Conservation (phyloP, 2,888 invertebrate genomes). For the Scrobipalpa costella region DNA sequence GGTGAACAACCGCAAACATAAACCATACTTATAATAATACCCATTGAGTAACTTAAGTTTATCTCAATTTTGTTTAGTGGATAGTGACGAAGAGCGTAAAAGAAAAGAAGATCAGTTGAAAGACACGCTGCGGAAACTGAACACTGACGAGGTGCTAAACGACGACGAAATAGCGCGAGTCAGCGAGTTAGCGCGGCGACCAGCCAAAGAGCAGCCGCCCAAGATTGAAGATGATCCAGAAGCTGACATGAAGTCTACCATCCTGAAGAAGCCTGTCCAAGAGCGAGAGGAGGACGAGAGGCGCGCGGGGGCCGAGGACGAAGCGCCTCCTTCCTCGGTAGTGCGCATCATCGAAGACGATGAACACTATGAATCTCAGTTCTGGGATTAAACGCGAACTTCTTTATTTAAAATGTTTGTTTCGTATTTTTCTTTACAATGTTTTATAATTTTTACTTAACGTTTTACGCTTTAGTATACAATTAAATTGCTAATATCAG, state of each 20-base stretch:
- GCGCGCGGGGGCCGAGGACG: background rate
- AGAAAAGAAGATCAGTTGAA: background rate
- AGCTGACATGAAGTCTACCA: no score
- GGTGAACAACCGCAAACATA: no score
- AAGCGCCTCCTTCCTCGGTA: background rate
- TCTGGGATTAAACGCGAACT: constrained; percentile 9
- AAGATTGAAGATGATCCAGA: background rate
- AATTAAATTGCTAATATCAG: no score
- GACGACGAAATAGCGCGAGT: constrained; percentile 10
- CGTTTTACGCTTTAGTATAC: background rate
- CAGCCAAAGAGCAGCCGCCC: background rate
- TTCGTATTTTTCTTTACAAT: background rate
- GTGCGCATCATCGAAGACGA: constrained; percentile 4
- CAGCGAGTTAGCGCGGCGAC: background rate
- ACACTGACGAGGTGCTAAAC: background rate
- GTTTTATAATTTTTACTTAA: no score
- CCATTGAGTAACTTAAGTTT: no score
- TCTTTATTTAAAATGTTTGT: no score
- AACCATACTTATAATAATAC: no score
- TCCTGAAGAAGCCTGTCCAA: background rate
- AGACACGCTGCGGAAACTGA: background rate
- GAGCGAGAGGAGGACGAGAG: background rate
- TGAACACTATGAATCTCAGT: constrained; percentile 5
- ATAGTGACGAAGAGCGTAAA: background rate
- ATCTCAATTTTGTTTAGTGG: background rate